Evolutionary conservation across 53 echinoderm and acorn worm species (phyloP).

Genomic region (Apostichopus leukothele): DNA sequence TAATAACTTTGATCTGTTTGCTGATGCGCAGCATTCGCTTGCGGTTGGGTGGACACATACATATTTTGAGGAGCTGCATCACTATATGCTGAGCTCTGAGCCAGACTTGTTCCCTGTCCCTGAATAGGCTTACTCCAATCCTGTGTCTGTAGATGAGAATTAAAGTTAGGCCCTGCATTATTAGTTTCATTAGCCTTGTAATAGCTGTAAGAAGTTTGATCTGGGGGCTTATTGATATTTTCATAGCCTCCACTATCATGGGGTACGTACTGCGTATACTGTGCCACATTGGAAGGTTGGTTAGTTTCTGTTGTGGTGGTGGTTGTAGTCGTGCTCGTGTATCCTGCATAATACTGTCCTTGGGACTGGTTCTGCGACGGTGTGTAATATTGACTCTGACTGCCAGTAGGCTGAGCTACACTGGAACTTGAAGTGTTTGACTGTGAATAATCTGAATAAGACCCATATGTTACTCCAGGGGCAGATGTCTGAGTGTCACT

Average conservation of each 20-base stretch:
- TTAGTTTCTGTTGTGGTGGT: not conserved
- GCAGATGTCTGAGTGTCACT: not conserved
- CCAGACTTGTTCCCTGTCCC: not conserved
- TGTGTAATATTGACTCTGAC: conserved; percentile 17
- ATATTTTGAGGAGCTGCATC: not conserved
- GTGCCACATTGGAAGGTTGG: not conserved
- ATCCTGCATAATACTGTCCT: not conserved
- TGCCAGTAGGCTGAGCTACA: not conserved
- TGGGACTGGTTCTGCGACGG: conserved; percentile 18
- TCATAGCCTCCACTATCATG: not conserved
- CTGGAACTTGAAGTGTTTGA: not conserved
- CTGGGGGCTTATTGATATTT: not conserved
- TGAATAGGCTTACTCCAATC: not conserved
- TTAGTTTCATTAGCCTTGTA: not conserved
- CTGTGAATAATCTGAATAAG: not conserved
- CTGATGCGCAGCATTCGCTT: not conserved
- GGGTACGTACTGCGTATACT: not conserved
- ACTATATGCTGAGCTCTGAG: not conserved
- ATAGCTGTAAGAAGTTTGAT: not conserved
- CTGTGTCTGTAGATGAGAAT: not conserved
- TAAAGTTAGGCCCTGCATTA: not conserved
- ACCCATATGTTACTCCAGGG: not conserved
- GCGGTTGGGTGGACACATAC: not conserved
- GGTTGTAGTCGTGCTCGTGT: not conserved
- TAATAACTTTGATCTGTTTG: not conserved